phyloP scores from a whole-genome alignment of 2,797 vertebrate species.

The Synaphobranchus kaupii region DNA sequence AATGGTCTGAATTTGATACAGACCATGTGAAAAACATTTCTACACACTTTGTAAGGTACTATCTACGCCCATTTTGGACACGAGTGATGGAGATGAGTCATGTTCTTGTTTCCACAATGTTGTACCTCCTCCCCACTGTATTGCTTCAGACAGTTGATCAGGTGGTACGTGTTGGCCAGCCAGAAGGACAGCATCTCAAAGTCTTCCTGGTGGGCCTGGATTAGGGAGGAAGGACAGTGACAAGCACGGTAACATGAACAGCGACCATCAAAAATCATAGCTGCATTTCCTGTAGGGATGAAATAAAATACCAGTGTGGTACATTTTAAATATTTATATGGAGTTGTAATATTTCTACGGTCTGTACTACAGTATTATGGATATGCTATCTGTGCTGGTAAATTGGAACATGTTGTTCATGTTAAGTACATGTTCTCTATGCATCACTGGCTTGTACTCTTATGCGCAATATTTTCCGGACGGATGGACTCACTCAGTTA shows the following conservation, averaged over 20 bases:
- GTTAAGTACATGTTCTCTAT: background rate
- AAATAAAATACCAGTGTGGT: background rate
- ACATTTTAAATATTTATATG: background rate
- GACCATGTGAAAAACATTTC: background rate
- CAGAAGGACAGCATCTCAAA: slow-evolving; percentile 93
- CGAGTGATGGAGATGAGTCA: background rate
- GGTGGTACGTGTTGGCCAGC: slow-evolving; percentile 89
- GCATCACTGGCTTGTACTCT: background rate
- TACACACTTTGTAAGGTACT: background rate
- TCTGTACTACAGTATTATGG: no score
- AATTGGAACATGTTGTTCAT: background rate
- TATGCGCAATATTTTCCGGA: no score
- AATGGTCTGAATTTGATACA: background rate
- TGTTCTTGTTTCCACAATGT: background rate
- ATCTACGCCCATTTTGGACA: background rate
- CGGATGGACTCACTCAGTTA: no score
- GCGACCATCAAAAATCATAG: background rate
- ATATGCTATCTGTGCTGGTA: background rate
- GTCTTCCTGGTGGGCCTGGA: slow-evolving; percentile 84
- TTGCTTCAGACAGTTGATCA: slow-evolving; percentile 96
- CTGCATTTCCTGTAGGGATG: background rate
- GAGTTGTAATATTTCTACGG: background rate
- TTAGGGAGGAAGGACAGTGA: background rate
- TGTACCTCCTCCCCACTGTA: slow-evolving; percentile 97
- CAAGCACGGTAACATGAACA: background rate